Percentiles rank a stretch among this genome's conserved stretches.
phyloP scores from a whole-genome alignment of 2,113 vertebrate genomes.

The Chamaetylas fuelleborni region DNA sequence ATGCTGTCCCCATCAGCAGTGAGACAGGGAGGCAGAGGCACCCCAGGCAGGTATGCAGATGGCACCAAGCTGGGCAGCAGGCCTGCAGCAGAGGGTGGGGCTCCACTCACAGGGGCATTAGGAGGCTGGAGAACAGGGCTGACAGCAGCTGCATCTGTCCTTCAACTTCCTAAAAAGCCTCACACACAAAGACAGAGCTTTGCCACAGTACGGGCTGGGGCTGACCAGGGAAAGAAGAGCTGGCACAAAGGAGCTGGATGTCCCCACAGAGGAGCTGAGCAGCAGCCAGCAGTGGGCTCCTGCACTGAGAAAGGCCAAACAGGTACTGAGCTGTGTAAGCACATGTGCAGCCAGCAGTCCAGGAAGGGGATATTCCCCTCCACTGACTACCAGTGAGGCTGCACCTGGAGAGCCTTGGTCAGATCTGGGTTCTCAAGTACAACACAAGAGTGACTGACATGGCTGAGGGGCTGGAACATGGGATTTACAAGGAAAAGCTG shows the following conservation, averaged over 20 bases:
- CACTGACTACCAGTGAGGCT: fast-evolving
- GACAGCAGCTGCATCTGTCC: background rate
- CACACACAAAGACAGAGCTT: background rate
- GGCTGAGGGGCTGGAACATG: fast-evolving
- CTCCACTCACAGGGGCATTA: background rate
- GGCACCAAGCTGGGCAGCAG: background rate
- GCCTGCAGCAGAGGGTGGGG: background rate
- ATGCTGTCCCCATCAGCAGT: background rate
- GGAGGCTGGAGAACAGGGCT: background rate
- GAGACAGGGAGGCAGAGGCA: background rate
- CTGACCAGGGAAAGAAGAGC: background rate
- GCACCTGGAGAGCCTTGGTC: background rate
- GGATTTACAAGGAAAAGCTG: background rate
- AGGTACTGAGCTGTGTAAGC: background rate
- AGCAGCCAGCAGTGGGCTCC: background rate
- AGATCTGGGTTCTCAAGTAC: background rate
- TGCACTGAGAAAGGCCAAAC: background rate
- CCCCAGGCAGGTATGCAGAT: background rate
- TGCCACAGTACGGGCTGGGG: background rate
- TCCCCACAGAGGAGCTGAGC: background rate
- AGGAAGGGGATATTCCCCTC: background rate
- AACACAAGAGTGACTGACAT: background rate
- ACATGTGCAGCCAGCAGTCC: background rate
- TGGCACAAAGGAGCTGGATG: background rate
- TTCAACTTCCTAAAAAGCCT: background rate